These are phyloP conservation scores for Xenopus laevis DNA, from an alignment of 2,113 vertebrate species.

Conservation along the genomic window DNA sequence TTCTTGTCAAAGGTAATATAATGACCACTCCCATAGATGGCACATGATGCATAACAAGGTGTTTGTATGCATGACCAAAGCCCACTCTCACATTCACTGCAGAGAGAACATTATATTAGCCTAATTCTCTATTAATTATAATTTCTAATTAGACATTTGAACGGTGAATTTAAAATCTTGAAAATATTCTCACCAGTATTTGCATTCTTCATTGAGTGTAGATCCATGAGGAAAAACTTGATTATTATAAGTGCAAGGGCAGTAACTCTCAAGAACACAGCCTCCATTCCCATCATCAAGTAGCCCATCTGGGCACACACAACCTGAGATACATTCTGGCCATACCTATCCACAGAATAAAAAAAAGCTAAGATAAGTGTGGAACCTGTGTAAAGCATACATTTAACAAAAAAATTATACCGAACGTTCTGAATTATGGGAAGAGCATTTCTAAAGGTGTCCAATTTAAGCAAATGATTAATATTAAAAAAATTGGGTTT, in stretches of 20 bases:
- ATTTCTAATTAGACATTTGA: no score
- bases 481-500: no score
- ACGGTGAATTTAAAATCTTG: no score
- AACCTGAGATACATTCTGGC: conserved; percentile 76
- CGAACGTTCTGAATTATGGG: no score
- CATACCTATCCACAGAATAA: no score
- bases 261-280: conserved; percentile 69
- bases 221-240: conserved; percentile 70
- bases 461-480: no score
- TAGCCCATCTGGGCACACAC: conserved; percentile 77
- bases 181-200: conserved; percentile 74
- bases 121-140: no score
- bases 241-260: conserved; percentile 86
- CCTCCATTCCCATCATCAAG: conserved; percentile 70
- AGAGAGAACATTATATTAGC: conserved; percentile 1
- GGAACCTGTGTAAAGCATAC: no score
- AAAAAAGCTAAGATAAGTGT: no score
- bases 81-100: conserved; percentile 77
- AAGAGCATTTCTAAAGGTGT: no score
- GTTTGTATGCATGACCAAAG: conserved; percentile 73
- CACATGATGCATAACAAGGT: conserved; percentile 73
- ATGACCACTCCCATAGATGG: conserved; percentile 86
- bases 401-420: no score
- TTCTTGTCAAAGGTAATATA: conserved; percentile 83
- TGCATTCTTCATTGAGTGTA: conserved; percentile 78